These are phyloP conservation scores for Anabacerthia variegaticeps DNA, from an alignment of 2,797 vertebrate species.

Conservation along the genomic window DNA sequence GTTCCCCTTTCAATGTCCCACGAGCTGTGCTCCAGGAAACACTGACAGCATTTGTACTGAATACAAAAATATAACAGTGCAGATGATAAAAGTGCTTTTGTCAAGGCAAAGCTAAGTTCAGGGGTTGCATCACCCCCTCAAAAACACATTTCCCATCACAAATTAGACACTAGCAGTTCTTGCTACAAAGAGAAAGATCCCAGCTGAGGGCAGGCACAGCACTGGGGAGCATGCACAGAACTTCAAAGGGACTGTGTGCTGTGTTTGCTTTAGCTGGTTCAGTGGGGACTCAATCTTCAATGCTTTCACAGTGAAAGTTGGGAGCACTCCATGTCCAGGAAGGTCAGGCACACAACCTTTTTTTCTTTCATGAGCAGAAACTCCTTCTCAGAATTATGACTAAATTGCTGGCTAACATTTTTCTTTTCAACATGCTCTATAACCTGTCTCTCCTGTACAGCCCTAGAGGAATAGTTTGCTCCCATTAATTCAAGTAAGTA, in stretches of 20 bases:
- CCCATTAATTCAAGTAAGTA: not conserved
- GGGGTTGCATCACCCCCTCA: not conserved
- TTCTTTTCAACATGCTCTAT: not conserved
- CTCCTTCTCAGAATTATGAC: not conserved
- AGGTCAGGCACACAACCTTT: not conserved
- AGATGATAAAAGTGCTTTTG: not conserved
- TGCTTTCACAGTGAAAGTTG: not conserved
- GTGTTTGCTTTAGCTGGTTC: not conserved
- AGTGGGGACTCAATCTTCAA: not conserved
- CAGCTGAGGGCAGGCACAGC: not conserved
- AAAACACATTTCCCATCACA: not conserved
- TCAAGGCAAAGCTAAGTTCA: not conserved
- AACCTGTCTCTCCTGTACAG: not conserved
- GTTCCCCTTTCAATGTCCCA: not conserved
- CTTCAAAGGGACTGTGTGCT: not conserved
- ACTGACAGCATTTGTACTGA: accelerated
- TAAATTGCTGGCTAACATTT: not conserved
- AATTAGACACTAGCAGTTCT: not conserved
- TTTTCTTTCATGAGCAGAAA: not conserved
- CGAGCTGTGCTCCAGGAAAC: not conserved
- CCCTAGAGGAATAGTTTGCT: not conserved
- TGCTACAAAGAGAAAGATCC: not conserved
- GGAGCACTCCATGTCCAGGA: not conserved
- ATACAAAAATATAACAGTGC: accelerated
- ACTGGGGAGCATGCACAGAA: not conserved